phyloP scores from a whole-genome alignment of 1,140 invertebrate genomes.

The Drosophila biarmipes region DNA sequence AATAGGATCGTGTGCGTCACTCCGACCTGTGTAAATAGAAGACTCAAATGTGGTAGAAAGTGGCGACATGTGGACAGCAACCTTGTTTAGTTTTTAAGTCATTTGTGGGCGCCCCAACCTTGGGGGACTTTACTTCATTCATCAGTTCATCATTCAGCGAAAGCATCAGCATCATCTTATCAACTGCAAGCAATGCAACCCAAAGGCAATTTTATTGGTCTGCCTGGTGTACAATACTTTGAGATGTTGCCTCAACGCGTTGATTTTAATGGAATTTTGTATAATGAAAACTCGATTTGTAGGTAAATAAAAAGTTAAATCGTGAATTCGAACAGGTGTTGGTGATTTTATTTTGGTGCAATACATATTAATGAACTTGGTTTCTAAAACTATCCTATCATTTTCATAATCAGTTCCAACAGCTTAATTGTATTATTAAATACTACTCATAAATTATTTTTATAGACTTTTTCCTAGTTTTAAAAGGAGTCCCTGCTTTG shows the following conservation, averaged over 20 bases:
- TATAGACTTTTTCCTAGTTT: not conserved
- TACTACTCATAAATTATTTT: not conserved
- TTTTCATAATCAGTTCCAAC: not conserved
- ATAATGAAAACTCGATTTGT: conserved; percentile 54
- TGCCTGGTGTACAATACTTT: conserved; percentile 9
- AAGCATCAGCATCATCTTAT: conserved; percentile 8
- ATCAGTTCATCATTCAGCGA: conserved; percentile 1
- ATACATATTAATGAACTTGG: not conserved
- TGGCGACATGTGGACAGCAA: conserved; percentile 21
- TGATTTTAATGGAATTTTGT: conserved; percentile 56
- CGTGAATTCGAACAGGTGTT: conserved; percentile 14
- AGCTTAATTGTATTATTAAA: not conserved
- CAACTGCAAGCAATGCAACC: conserved; percentile 2
- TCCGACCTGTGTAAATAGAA: conserved; percentile 52
- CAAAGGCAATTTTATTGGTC: conserved; percentile 3
- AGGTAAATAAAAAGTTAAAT: conserved; percentile 71
- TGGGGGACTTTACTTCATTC: not conserved
- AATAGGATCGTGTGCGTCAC: conserved; percentile 23
- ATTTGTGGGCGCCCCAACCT: conserved; percentile 18
- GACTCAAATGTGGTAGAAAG: conserved; percentile 45
- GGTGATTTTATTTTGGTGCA: not conserved
- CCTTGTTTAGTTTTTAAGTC: conserved; percentile 45
- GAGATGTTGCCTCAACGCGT: conserved; percentile 17
- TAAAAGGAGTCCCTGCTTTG: conserved; percentile 2
- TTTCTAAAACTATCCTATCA: not conserved